These are phyloP conservation scores for Lordiphosa clarofinis DNA, from an alignment of 1,140 invertebrate genomes.

Conservation along the genomic window DNA sequence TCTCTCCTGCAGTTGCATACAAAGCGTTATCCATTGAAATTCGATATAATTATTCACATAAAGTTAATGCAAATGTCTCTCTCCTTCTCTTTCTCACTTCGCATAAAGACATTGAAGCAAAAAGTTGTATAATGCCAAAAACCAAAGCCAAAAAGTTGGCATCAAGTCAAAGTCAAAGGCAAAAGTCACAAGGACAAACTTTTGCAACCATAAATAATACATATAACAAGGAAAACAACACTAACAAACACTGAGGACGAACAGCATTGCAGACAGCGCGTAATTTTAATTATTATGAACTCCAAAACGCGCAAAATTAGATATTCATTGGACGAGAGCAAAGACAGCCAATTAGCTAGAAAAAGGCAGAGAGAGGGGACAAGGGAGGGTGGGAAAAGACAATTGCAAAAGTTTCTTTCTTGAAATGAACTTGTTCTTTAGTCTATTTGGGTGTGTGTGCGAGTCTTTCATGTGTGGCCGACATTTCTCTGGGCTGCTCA, in stretches of 20 bases:
- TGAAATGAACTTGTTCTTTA: constrained; percentile 58
- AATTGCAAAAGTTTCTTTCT: constrained; percentile 54
- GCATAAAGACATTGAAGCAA: constrained; percentile 34
- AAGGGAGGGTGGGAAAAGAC: constrained; percentile 33
- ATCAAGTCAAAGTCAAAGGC: constrained; percentile 63
- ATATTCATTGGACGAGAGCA: constrained; percentile 56
- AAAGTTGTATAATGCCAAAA: constrained; percentile 69
- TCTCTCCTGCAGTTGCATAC: background rate
- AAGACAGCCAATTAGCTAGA: constrained; percentile 14
- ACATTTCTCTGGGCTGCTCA: background rate
- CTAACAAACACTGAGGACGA: constrained; percentile 23
- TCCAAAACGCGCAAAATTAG: constrained; percentile 65
- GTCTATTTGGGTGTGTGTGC: constrained; percentile 27
- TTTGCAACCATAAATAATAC: constrained; percentile 60
- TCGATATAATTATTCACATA: constrained; percentile 32
- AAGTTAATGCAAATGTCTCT: constrained; percentile 26
- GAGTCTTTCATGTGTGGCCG: background rate
- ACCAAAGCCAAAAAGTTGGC: constrained; percentile 53
- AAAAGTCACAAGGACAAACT: constrained; percentile 53
- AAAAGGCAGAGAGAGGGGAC: background rate
- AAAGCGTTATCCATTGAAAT: background rate
- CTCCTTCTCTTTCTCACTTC: constrained; percentile 9
- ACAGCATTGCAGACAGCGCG: constrained; percentile 57
- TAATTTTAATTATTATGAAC: constrained; percentile 77
- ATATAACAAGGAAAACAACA: constrained; percentile 55